Conservation (phyloP, 2,113 vertebrate genomes). For the Nettapus auritus region DNA sequence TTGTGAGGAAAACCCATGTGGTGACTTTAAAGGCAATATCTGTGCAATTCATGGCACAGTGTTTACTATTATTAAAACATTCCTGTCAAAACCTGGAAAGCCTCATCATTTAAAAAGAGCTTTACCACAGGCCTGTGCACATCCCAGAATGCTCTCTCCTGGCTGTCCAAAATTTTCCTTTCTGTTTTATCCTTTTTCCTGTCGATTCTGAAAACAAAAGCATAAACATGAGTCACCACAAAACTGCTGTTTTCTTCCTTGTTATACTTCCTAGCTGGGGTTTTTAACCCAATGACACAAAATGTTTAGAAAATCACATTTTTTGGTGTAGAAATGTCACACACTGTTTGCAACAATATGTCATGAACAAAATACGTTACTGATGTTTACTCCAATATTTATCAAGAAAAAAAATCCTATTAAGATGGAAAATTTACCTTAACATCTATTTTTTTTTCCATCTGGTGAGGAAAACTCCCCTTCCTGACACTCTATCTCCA, state of each 20-base stretch:
- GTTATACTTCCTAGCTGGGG: neutral
- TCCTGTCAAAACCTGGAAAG: neutral
- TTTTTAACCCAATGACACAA: neutral
- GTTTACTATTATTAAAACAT: neutral
- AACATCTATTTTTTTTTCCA: neutral
- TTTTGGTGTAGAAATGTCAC: neutral
- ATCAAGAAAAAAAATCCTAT: neutral
- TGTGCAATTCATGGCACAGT: neutral
- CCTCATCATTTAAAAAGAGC: neutral
- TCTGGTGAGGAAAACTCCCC: neutral
- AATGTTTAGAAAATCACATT: neutral
- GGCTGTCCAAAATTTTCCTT: constrained; percentile 96
- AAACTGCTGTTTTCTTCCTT: neutral
- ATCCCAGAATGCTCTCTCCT: constrained; percentile 97
- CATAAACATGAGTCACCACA: neutral
- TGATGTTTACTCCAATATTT: neutral
- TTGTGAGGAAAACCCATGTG: accelerated
- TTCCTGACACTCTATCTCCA: neutral
- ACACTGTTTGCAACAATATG: neutral
- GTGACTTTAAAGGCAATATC: neutral
- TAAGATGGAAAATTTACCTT: neutral
- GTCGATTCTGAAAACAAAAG: constrained; percentile 85
- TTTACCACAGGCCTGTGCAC: constrained; percentile 97
- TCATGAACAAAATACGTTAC: neutral
- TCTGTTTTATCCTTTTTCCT: constrained; percentile 98